Evolutionary conservation across 1,140 invertebrate species (phyloP), one percentile per base, ranked within the genome.

Genomic region (Rhopalosiphum padi): DNA sequence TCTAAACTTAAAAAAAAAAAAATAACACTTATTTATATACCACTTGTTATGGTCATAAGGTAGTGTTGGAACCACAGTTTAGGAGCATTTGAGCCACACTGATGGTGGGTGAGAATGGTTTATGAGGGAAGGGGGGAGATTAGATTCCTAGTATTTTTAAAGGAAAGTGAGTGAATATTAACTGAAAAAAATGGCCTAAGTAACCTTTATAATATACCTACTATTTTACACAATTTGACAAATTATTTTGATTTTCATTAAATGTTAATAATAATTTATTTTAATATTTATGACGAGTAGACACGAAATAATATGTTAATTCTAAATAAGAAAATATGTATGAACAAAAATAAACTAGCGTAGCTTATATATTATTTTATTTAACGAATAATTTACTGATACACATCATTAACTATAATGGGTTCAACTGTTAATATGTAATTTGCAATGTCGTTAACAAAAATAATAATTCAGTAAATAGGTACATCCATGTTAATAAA

Each of bases 151-250:
- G 30, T 68, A n/a, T 68, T n/a, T 68, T 68, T 68, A n/a, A n/a
- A 25, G 25, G 0, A n/a, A 6, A 9, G 2, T 7, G 11, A 8
- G 30, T n/a, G 3, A 5, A n/a, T n/a, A n/a, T 68, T n/a, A 0
- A n/a, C 15, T 60, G 11, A 68, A n/a, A 51, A 7, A 68, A 68
- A 60, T n/a, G 30, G 15, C 6, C 30, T 4, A 30, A n/a, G 30
- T 60, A 68, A 77, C 60, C 15, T 0, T 60, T 77, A 77, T 30
- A 46, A 77, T n/a, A 15, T n/a, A 77, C 15, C n/a, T 77, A 41
- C 41, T 41, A 41, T 41, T 41, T 41, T 41, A 41, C 41, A 41
- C 2, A 41, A 41, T n/a, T 68, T 15, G 8, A 68, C 9, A 7
- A 68, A 68, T 11, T n/a, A n/a, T 68, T 77, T 77, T n/a, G 60